A percentile compares a stretch with the other conserved stretches of the same genome.
Evolutionary conservation across 2,797 vertebrate genomes (phyloP).

Genomic region (Euphonia xanthogaster): DNA sequence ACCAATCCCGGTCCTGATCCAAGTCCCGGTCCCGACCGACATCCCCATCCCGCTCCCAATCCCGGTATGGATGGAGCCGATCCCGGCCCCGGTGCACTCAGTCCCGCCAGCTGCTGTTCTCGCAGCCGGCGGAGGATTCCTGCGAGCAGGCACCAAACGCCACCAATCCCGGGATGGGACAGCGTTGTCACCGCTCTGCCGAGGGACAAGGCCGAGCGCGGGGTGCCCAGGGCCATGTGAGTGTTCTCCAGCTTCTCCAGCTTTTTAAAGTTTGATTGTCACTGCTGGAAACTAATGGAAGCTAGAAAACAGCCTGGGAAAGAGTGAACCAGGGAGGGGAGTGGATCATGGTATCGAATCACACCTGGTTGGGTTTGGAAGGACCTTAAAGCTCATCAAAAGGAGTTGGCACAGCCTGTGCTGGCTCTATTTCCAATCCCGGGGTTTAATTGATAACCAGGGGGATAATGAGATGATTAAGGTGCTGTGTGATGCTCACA

Average conservation of each 20-base stretch:
- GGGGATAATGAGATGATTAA: not conserved
- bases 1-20: not conserved
- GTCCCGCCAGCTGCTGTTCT: not conserved
- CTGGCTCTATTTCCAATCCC: accelerated
- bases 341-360: not conserved
- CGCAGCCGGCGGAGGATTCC: not conserved
- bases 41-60: not conserved
- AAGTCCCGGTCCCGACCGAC: accelerated
- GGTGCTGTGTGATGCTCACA: not conserved
- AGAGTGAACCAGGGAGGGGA: accelerated
- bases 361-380: not conserved
- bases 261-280: not conserved
- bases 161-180: no score
- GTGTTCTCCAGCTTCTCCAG: not conserved
- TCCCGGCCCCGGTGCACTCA: not conserved
- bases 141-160: accelerated
- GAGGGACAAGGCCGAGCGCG: accelerated
- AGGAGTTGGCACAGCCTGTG: not conserved
- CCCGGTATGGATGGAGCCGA: no score
- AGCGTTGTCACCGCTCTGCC: not conserved
- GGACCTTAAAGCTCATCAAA: not conserved
- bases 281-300: not conserved
- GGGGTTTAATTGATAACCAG: not conserved
- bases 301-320: not conserved
- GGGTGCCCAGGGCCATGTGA: accelerated